A percentile compares a stretch with the other conserved stretches of the same genome.
phyloP scores from a whole-genome alignment of 2,113 vertebrate genomes.

The Periophthalmus modestus region DNA sequence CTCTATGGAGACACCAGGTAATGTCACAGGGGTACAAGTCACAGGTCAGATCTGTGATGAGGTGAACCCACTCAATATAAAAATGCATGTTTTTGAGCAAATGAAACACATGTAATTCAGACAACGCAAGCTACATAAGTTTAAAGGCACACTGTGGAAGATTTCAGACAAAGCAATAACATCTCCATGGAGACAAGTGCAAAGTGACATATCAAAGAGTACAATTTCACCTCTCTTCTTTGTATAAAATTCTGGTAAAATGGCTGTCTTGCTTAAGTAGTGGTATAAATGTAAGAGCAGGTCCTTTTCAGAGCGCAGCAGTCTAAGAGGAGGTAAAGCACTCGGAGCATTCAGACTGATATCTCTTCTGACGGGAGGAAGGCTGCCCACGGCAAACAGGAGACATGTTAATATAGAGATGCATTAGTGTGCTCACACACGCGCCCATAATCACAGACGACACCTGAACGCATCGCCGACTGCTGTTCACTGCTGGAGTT shows the following conservation, averaged over 20 bases:
- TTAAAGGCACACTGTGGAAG: no score
- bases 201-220: no score
- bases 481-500: conserved; percentile 14
- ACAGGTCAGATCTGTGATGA: no score
- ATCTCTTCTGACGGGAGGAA: conserved; percentile 70
- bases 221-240: no score
- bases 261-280: background rate
- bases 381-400: conserved; percentile 75
- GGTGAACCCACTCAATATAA: no score
- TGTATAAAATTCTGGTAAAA: background rate
- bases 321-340: conserved; percentile 22
- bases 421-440: conserved; percentile 76
- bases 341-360: conserved; percentile 60
- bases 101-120: no score
- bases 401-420: conserved; percentile 78
- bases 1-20: no score
- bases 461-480: conserved; percentile 38
- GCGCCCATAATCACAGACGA: conserved; percentile 69
- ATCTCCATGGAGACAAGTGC: no score
- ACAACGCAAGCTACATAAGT: no score
- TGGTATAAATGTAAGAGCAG: background rate
- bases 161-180: no score
- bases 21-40: no score
- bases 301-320: background rate
- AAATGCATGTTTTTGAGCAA: no score